These are phyloP conservation scores for Oeneis ivallda DNA, from an alignment of 2,888 invertebrate species.

Conservation along the genomic window DNA sequence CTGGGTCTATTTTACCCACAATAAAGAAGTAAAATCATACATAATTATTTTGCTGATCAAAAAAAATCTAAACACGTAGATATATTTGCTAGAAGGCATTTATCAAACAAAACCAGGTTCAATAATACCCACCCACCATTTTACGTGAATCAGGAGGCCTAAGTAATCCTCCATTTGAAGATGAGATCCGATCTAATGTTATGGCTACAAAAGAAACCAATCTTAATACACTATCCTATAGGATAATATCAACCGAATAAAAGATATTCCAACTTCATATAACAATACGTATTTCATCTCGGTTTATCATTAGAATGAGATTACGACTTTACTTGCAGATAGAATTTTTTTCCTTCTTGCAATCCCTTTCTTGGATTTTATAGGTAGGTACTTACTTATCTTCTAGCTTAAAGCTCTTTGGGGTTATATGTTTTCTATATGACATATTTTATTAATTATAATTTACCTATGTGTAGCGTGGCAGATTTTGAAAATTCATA, in stretches of 20 bases:
- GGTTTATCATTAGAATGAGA: slow-evolving; percentile 20
- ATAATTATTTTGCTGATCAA: no score
- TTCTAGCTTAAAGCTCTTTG: background rate
- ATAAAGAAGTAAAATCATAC: no score
- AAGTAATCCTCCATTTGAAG: slow-evolving; percentile 60
- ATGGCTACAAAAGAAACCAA: slow-evolving; percentile 53
- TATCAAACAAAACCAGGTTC: no score
- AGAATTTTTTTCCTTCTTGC: slow-evolving; percentile 11
- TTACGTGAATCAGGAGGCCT: slow-evolving; percentile 50
- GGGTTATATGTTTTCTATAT: no score
- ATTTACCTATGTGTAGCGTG: no score
- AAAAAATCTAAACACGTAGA: no score
- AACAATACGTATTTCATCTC: slow-evolving; percentile 19
- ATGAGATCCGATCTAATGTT: slow-evolving; percentile 56
- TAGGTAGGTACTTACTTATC: background rate
- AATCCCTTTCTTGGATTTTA: slow-evolving; percentile 9
- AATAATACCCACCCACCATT: slow-evolving; percentile 38
- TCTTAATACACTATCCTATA: background rate
- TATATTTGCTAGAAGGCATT: no score
- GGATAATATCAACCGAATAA: slow-evolving; percentile 16
- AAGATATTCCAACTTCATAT: slow-evolving; percentile 23
- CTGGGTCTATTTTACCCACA: no score
- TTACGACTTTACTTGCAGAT: slow-evolving; percentile 12
- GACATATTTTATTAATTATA: no score
- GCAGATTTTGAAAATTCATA: no score